These are phyloP conservation scores for Lasioglossum calceatum DNA, from an alignment of 2,888 invertebrate genomes.

Conservation along the genomic window DNA sequence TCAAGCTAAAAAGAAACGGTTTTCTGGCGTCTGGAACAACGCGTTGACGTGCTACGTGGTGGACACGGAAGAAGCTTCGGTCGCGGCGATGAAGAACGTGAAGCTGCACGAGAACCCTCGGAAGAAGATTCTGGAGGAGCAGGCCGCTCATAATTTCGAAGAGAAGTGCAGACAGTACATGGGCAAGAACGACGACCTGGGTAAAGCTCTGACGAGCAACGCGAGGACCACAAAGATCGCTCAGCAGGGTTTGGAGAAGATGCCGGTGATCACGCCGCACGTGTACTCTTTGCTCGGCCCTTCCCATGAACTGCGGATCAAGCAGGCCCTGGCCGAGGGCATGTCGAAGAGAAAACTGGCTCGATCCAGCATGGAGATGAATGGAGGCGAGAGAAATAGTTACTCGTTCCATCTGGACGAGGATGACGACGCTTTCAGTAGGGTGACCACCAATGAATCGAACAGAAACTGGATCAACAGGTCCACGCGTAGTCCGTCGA, in stretches of 20 bases:
- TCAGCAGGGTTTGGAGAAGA: constrained; percentile 55
- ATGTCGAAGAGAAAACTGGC: constrained; percentile 20
- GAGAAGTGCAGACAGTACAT: constrained; percentile 60
- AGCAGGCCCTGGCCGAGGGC: constrained; percentile 62
- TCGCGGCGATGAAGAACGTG: constrained; percentile 17
- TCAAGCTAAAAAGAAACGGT: constrained; percentile 49
- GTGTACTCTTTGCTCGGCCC: constrained; percentile 70
- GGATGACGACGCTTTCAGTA: constrained; percentile 38
- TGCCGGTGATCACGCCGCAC: constrained; percentile 61
- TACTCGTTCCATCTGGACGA: constrained; percentile 61
- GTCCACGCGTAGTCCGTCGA: constrained; percentile 44
- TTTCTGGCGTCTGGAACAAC: constrained; percentile 71
- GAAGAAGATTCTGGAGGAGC: constrained; percentile 53
- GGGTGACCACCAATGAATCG: constrained; percentile 32
- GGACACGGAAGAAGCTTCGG: constrained; percentile 42
- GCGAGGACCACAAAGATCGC: constrained; percentile 48
- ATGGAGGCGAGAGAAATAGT: constrained; percentile 51
- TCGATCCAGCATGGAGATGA: constrained; percentile 31
- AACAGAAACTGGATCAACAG: constrained; percentile 33
- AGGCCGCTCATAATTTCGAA: constrained; percentile 61
- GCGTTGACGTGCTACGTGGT: constrained; percentile 72
- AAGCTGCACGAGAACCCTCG: constrained; percentile 58
- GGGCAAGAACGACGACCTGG: constrained; percentile 61
- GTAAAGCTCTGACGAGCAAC: constrained; percentile 46
- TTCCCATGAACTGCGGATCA: constrained; percentile 69